Conservation (phyloP, 2,113 vertebrate genomes). For the human (Homo sapiens) region DNA sequence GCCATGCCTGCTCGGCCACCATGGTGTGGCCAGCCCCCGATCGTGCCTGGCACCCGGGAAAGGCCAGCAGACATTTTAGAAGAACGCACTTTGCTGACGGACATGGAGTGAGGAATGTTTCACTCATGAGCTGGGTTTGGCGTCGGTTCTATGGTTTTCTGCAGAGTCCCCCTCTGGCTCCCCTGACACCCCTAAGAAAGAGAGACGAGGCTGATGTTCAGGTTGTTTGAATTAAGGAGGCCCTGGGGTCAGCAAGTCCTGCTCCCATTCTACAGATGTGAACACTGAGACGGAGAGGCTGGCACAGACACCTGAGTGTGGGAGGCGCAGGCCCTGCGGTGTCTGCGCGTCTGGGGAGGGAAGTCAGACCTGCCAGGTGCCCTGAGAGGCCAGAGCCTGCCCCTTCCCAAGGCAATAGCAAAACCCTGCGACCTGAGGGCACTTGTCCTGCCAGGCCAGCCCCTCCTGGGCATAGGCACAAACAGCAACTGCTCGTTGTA, state of each 20-base stretch:
- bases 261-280: not conserved
- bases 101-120: no score
- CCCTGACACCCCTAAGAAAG: not conserved
- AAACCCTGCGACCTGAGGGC: not conserved
- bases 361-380: not conserved
- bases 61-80: not conserved
- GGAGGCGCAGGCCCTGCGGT: fast-evolving
- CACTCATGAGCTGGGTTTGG: not conserved
- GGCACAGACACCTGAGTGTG: fast-evolving
- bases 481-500: not conserved
- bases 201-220: fast-evolving
- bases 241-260: fast-evolving
- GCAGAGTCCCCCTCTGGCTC: not conserved
- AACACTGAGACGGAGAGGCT: not conserved
- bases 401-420: not conserved
- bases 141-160: not conserved
- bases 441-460: fast-evolving
- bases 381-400: fast-evolving
- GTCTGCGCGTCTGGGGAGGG: fast-evolving
- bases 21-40: not conserved
- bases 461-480: not conserved
- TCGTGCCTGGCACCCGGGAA: not conserved
- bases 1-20: not conserved
- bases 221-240: not conserved
- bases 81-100: not conserved